Base-by-base conservation (phyloP, 2,888 invertebrate species). In the Dolichomitus sp. region DNA sequence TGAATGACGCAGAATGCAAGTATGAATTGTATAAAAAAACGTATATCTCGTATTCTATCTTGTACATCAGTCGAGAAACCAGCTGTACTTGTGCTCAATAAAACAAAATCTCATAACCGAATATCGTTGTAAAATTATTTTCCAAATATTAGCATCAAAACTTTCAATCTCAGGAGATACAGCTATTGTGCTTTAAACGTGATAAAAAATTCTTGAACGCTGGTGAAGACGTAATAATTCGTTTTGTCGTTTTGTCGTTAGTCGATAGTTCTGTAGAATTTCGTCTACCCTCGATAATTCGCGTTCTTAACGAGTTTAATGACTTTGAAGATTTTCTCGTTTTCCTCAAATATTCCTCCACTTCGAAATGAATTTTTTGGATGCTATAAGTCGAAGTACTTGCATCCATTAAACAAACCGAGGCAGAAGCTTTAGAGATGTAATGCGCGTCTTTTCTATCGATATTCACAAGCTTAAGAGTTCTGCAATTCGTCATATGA, bases 141-240 rank as follows among this genome's bases (percentile, higher is more conserved):
- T 61, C 33, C 52, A 69, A 69, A 69, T 14, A 52, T 11, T 37
- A 14, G 14, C 33, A 12, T 33, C 33, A 40, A 14, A 14, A 59
- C 1, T 59, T 5, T 19, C 11, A n/a, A 42, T 61, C n/a, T 81
- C 68, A 81, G 11, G 76, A 77, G 6, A 73, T 27, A 3, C 17
- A 42, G 27, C 54, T 69, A 42, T 80, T 75, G 30, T 78, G 68
- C 48, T 66, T 77, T 48, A 87, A 81, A 69, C 81, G 87, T 3
- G 70, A 66, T 50, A 90, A 69, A 74, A 90, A 90, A 73, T 85
- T 84, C 74, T 88, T 80, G 45, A 89, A 90, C 42, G 88, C 90
- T n/a, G 89, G 90, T 0, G 90, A 89, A 1, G 89, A 89, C 17
- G 87, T 89, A 61, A 90, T 84, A 0, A 89, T 86, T 12, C 88